Evolutionary conservation across 2,113 vertebrate species (phyloP).

Genomic region (Puffinus mauretanicus): DNA sequence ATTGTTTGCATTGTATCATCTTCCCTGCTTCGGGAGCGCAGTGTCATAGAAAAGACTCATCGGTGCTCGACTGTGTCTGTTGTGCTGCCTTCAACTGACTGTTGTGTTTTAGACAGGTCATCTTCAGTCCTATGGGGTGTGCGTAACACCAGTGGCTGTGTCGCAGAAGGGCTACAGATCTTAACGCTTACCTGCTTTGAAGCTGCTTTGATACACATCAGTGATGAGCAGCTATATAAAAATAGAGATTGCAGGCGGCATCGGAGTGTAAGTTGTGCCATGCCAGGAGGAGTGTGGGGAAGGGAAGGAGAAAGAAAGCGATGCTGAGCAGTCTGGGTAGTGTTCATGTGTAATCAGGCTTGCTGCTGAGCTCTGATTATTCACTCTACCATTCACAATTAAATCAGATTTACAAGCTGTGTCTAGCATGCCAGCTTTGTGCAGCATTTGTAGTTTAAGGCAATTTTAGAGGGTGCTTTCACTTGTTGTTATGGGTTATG

Average conservation of each 20-base stretch:
- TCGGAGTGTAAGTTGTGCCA: background rate
- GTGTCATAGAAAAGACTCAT: background rate
- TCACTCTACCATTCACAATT: conserved; percentile 65
- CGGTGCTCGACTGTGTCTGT: rapidly evolving
- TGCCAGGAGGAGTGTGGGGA: background rate
- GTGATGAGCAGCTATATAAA: background rate
- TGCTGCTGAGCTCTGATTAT: conserved; percentile 56
- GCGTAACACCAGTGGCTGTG: background rate
- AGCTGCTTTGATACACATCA: background rate
- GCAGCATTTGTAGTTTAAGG: conserved; percentile 41
- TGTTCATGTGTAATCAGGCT: conserved; percentile 47
- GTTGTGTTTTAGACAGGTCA: background rate
- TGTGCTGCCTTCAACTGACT: background rate
- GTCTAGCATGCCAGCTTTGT: conserved; percentile 25
- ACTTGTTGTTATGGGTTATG: conserved; percentile 20
- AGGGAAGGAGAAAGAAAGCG: background rate
- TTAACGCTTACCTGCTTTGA: background rate
- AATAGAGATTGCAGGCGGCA: background rate
- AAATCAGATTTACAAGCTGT: conserved; percentile 51
- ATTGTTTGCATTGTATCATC: background rate
- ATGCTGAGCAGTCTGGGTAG: conserved; percentile 16
- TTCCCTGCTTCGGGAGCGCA: background rate
- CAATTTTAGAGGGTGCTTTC: conserved; percentile 44
- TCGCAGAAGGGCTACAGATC: background rate
- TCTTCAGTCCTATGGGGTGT: background rate